Evolutionary conservation across 2,113 vertebrate species (phyloP).

Genomic region (Mus spicilegus): DNA sequence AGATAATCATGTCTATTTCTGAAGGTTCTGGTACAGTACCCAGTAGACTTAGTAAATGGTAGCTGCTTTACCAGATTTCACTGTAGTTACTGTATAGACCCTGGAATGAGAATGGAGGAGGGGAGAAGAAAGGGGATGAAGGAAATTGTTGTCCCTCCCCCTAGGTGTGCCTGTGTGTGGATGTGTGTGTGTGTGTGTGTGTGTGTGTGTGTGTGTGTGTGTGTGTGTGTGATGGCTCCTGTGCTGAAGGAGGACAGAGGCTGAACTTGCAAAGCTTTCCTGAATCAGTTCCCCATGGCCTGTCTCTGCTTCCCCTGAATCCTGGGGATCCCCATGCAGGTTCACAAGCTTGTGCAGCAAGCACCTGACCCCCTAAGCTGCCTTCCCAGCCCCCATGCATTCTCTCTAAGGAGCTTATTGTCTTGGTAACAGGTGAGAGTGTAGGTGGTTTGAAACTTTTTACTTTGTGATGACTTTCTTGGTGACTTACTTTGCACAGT

Average conservation of each 20-base stretch:
- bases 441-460: not conserved
- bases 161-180: not conserved
- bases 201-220: not conserved
- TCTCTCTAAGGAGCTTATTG: not conserved
- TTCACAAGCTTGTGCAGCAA: not conserved
- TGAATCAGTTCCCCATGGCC: not conserved
- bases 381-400: not conserved
- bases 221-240: not conserved
- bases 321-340: not conserved
- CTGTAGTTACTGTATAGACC: not conserved
- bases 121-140: not conserved
- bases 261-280: not conserved
- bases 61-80: not conserved
- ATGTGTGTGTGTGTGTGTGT: no score
- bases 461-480: not conserved
- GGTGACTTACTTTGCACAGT: constrained; percentile 49
- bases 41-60: not conserved
- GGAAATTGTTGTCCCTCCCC: not conserved
- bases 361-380: no score
- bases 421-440: not conserved
- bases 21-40: not conserved
- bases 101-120: not conserved
- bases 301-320: not conserved
- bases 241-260: not conserved
- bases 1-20: not conserved